These are phyloP conservation scores for Dysidea cf. avara DNA, from an alignment of 37 sponge, comb jelly and placozoan species.

Conservation along the genomic window DNA sequence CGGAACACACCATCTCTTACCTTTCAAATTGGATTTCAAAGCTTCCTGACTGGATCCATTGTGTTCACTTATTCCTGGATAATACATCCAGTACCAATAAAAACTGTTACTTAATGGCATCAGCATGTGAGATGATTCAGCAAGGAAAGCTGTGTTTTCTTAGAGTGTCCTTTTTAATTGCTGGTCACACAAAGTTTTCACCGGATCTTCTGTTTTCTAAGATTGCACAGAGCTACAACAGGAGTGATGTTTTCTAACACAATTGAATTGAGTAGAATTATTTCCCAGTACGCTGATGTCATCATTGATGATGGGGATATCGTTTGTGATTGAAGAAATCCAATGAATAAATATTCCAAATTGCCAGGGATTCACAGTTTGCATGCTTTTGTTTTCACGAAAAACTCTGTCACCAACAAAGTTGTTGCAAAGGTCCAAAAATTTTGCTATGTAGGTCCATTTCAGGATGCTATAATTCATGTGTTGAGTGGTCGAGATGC, in stretches of 20 bases:
- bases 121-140: conserved; percentile 32
- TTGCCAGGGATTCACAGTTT: conserved; percentile 12
- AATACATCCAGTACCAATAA: conserved; percentile 32
- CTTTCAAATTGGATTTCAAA: conserved; percentile 9
- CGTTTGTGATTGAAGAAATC: conserved; percentile 6
- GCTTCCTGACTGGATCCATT: conserved; percentile 7
- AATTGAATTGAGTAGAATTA: not conserved
- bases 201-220: conserved; percentile 24
- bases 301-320: conserved; percentile 3
- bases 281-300: conserved; percentile 5
- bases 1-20: not conserved
- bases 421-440: not conserved
- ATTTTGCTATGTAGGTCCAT: not conserved
- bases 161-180: conserved; percentile 27
- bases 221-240: conserved; percentile 16
- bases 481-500: not conserved
- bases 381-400: conserved; percentile 11
- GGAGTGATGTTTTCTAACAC: conserved; percentile 16
- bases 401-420: not conserved
- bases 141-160: conserved; percentile 1
- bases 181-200: conserved; percentile 35
- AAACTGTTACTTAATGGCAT: conserved; percentile 14
- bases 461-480: not conserved
- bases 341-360: conserved; percentile 5
- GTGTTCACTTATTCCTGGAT: conserved; percentile 37